Evolutionary conservation across 1,140 invertebrate genomes (phyloP), one percentile per base, ranked within the genome.

Genomic region (Drosophila kepulauana): DNA sequence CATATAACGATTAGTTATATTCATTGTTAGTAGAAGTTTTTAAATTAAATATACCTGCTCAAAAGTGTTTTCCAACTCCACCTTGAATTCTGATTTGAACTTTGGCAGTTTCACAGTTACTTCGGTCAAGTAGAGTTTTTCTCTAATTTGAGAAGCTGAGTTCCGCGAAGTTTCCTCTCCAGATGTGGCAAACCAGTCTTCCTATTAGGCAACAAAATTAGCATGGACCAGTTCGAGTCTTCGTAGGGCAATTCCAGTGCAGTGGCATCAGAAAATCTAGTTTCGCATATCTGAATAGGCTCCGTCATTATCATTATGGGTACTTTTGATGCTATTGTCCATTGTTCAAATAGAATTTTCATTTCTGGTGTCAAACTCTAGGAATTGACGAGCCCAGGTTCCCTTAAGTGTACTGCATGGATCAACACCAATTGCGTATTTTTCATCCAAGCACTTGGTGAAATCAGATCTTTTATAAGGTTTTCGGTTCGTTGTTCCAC

Each of bases 321-420:
- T 16, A 94, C 93, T 63, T 63, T 92, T 54, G 1, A 92, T 75
- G 2, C 16, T 70, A 0, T 87, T 65, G 0, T 35, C n/a, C 51
- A 0, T 78, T 79, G 43, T 78, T 81, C 30, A 90, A 20, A 48
- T 91, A 62, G 57, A 92, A n/a, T 61, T 28, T 7, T 87, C 78
- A 5, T 64, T 65, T 0, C 38, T 64, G 0, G 82, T 90, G 6
- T 92, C 48, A 6, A 35, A 7, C 59, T 72, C 59, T 1, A 56
- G 57, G 51, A 91, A 92, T 45, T 73, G 41, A 54, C 87, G 74
- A 28, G 59, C 46, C 91, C 92, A 92, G 11, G 66, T 78, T 46
- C 91, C 91, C 48, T 92, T 92, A 46, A 96, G 82, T 96, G 95
- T 30, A 96, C 93, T 1, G 95, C 95, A 88, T 96, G 96, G 2